phyloP scores from a whole-genome alignment of 2,797 vertebrate species.

The Hoplostethus atlanticus region DNA sequence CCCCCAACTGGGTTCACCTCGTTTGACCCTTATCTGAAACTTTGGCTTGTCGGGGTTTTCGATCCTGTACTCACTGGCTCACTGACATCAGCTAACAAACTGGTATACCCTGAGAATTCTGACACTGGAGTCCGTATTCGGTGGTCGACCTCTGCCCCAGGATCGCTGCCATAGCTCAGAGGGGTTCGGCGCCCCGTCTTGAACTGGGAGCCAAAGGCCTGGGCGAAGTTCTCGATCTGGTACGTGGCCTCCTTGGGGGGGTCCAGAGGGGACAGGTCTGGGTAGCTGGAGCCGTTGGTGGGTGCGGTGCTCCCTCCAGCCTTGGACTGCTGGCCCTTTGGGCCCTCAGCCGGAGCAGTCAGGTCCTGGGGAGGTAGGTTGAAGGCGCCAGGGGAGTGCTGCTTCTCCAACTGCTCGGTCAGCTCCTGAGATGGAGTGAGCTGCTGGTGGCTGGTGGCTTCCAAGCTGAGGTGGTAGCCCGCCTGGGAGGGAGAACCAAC shows the following conservation, averaged over 20 bases:
- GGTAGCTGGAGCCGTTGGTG: slow-evolving; percentile 86
- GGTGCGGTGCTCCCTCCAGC: slow-evolving; percentile 71
- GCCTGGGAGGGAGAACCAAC: slow-evolving; percentile 92
- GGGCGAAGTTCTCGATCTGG: slow-evolving; percentile 99
- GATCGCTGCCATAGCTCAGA: slow-evolving; percentile 92
- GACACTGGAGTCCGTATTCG: slow-evolving; percentile 97
- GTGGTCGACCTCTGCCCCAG: slow-evolving; percentile 94
- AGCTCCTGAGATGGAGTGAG: slow-evolving; percentile 99
- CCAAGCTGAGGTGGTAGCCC: slow-evolving; percentile 94
- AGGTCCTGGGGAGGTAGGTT: slow-evolving; percentile 93
- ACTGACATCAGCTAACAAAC: slow-evolving; percentile 98
- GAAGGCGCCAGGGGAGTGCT: slow-evolving; percentile 91
- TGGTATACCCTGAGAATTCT: slow-evolving; percentile 99
- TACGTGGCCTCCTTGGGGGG: slow-evolving; percentile 95
- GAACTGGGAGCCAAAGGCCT: slow-evolving; percentile 99
- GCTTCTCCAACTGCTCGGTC: slow-evolving; percentile 96
- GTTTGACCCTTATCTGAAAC: slow-evolving; percentile 96
- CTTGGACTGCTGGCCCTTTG: slow-evolving; percentile 93
- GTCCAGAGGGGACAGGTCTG: slow-evolving; percentile 92
- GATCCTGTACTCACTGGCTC: slow-evolving; percentile 99
- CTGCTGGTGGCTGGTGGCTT: slow-evolving; percentile 94
- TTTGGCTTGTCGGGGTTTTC: slow-evolving; percentile 99
- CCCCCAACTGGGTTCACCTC: slow-evolving; percentile 85
- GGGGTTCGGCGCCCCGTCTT: slow-evolving; percentile 97
- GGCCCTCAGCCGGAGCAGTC: slow-evolving; percentile 77